Evolutionary conservation across 2,888 invertebrate species (phyloP).

Genomic region (Synanthedon myopaeformis): DNA sequence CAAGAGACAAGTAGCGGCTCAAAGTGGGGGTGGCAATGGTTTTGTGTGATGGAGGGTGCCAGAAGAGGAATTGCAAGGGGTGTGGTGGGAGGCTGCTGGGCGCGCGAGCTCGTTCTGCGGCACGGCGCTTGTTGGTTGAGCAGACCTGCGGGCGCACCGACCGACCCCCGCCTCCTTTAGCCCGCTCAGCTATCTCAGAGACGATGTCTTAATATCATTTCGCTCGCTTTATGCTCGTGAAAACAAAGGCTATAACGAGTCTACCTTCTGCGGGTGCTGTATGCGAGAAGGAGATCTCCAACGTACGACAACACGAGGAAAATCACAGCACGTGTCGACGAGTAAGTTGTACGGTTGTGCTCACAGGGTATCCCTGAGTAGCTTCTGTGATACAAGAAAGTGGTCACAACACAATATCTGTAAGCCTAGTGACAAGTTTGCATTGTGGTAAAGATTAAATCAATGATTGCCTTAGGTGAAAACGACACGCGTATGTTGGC

Average conservation of each 20-base stretch:
- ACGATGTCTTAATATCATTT: slow-evolving; percentile 63
- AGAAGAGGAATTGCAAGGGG: slow-evolving; percentile 22
- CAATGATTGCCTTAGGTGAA: slow-evolving; percentile 50
- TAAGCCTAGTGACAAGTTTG: slow-evolving; percentile 63
- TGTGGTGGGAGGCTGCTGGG: slow-evolving; percentile 44
- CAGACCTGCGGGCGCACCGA: slow-evolving; percentile 45
- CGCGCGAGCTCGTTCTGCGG: slow-evolving; percentile 28
- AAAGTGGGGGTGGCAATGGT: slow-evolving; percentile 3
- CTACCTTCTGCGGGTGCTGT: slow-evolving; percentile 87
- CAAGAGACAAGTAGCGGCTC: background rate
- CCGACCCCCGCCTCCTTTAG: slow-evolving; percentile 65
- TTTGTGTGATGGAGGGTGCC: slow-evolving; percentile 5
- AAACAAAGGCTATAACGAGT: slow-evolving; percentile 64
- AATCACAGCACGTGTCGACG: slow-evolving; percentile 62
- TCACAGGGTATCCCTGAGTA: slow-evolving; percentile 57
- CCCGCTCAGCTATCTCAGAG: slow-evolving; percentile 53
- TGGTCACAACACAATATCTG: slow-evolving; percentile 62
- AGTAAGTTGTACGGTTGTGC: slow-evolving; percentile 53
- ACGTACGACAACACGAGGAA: slow-evolving; percentile 58
- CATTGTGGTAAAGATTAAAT: slow-evolving; percentile 47
- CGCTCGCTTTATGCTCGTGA: slow-evolving; percentile 69
- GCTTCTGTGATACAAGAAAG: slow-evolving; percentile 66
- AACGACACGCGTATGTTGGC: slow-evolving; percentile 27
- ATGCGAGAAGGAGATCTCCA: slow-evolving; percentile 83
- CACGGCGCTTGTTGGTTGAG: slow-evolving; percentile 51